Evolutionary conservation across 2,888 invertebrate species (phyloP).

Genomic region (Reticulitermes lucifugus): DNA sequence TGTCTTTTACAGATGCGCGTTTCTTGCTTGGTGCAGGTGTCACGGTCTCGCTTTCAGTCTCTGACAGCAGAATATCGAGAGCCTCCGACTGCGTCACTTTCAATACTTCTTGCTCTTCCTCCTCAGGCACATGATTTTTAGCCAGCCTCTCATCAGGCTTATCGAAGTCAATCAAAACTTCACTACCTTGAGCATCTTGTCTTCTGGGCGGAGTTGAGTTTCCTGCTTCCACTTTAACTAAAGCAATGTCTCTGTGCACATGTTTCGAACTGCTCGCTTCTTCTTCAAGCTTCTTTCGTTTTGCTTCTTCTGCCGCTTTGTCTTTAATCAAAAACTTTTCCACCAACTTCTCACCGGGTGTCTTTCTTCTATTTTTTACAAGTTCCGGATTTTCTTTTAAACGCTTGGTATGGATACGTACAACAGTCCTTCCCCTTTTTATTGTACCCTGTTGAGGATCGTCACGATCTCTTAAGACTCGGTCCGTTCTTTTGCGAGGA

Average conservation of each 20-base stretch:
- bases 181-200: background rate
- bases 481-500: conserved; percentile 58
- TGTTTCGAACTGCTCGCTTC: background rate
- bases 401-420: conserved; percentile 75
- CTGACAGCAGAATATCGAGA: conserved; percentile 59
- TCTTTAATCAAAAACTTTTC: conserved; percentile 81
- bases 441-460: conserved; percentile 68
- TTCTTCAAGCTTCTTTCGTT: conserved; percentile 55
- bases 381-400: conserved; percentile 63
- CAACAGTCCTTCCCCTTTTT: conserved; percentile 78
- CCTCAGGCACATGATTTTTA: background rate
- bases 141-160: background rate
- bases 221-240: background rate
- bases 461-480: conserved; percentile 51
- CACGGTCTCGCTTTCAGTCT: conserved; percentile 59
- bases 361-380: conserved; percentile 67
- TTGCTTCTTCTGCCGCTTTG: conserved; percentile 54
- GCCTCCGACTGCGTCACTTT: conserved; percentile 55
- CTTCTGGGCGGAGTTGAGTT: background rate
- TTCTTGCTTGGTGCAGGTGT: background rate
- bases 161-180: background rate
- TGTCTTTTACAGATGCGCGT: conserved; percentile 21
- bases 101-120: background rate
- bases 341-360: conserved; percentile 77
- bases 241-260: background rate